phyloP scores from a whole-genome alignment of 2,797 vertebrate genomes.

The Poliocrania exsul region DNA sequence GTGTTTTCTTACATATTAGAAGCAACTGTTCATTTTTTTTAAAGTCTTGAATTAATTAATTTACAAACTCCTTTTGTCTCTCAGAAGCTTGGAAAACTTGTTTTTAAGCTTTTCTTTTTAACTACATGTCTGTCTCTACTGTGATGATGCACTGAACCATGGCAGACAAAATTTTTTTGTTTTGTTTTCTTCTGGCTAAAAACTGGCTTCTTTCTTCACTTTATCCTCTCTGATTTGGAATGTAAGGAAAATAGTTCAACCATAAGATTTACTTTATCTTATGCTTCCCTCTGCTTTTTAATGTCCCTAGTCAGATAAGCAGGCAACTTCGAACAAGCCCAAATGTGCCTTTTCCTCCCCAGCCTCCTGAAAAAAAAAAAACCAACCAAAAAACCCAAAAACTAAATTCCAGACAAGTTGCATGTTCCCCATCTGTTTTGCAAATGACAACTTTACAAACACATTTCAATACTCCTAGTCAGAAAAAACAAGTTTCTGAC shows the following conservation, averaged over 20 bases:
- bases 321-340: background rate
- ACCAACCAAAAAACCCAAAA: background rate
- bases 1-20: background rate
- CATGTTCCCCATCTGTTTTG: constrained; percentile 8
- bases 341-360: background rate
- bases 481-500: background rate
- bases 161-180: background rate
- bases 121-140: constrained; percentile 12
- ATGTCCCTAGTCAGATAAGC: background rate
- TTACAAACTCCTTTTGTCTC: constrained; percentile 19
- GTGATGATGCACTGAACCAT: constrained; percentile 21
- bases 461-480: background rate
- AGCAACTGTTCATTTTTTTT: background rate
- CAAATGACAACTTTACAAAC: constrained; percentile 26
- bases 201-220: constrained; percentile 23
- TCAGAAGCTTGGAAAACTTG: background rate
- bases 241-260: constrained; percentile 13
- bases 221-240: background rate
- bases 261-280: constrained; percentile 13
- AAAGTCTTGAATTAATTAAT: constrained; percentile 29
- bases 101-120: background rate
- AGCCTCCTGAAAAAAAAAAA: background rate
- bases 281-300: background rate
- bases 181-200: background rate
- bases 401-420: background rate